These are phyloP conservation scores for human (Homo sapiens) DNA, from an alignment of 2,113 vertebrate species.

Conservation along the genomic window DNA sequence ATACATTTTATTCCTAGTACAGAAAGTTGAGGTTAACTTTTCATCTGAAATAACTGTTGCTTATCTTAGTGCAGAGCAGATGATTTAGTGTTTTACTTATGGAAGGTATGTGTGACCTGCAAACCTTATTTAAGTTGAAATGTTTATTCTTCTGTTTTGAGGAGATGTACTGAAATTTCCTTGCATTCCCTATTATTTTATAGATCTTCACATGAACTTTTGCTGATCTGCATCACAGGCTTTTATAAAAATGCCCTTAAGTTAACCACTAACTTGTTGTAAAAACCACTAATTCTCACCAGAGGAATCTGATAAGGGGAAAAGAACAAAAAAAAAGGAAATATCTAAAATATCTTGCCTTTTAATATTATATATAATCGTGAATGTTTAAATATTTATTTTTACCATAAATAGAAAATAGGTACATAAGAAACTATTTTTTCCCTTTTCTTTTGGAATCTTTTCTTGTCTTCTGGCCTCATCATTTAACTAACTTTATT, in stretches of 20 bases:
- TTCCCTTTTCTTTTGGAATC: background rate
- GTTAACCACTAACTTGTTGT: slow-evolving; percentile 4
- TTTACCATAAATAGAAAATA: background rate
- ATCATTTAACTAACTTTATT: background rate
- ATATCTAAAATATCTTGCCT: background rate
- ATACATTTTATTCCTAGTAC: background rate
- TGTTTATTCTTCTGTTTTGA: slow-evolving; percentile 12
- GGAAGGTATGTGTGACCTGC: background rate
- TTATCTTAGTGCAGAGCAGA: background rate
- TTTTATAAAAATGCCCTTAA: slow-evolving; percentile 11
- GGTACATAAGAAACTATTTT: background rate
- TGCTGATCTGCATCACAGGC: background rate
- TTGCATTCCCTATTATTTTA: background rate
- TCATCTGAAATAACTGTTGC: background rate
- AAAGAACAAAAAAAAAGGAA: background rate
- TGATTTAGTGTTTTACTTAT: background rate
- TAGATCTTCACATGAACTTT: background rate
- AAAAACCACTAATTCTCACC: background rate
- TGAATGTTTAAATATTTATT: background rate
- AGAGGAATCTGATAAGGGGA: background rate
- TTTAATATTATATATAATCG: slow-evolving; percentile 11
- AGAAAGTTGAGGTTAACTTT: background rate
- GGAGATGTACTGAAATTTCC: background rate
- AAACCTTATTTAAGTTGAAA: background rate
- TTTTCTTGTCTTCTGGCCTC: background rate